These are phyloP conservation scores for Siphonodentalium dalli DNA, from an alignment of 2,888 invertebrate genomes.

Conservation along the genomic window DNA sequence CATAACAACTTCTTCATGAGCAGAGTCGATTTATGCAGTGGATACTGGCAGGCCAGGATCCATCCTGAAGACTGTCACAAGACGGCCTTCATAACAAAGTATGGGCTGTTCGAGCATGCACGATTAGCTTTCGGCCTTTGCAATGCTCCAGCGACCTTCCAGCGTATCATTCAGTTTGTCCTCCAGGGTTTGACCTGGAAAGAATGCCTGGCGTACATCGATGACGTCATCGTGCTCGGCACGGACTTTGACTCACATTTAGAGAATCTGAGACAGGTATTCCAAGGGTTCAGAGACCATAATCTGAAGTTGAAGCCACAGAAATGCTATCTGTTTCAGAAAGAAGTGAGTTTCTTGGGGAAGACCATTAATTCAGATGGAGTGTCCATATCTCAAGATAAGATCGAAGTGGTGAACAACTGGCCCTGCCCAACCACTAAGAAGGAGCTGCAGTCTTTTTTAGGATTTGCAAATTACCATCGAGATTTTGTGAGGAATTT, in stretches of 20 bases:
- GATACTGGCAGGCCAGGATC: too few relatives aligned
- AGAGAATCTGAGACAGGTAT: slow-evolving; percentile 7
- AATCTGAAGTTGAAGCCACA: slow-evolving; percentile 19
- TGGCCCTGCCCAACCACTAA: slow-evolving; percentile 4
- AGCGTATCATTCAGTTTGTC: slow-evolving; percentile 14
- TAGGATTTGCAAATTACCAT: neutral
- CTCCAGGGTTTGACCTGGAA: slow-evolving; percentile 15
- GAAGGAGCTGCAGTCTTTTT: neutral
- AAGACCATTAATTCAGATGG: neutral
- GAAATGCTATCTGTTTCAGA: slow-evolving; percentile 3
- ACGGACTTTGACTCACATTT: slow-evolving; percentile 8
- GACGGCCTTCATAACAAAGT: slow-evolving; percentile 27
- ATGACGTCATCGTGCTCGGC: slow-evolving; percentile 26
- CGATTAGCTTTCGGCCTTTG: slow-evolving; percentile 26
- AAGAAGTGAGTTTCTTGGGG: neutral
- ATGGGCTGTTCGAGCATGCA: slow-evolving; percentile 24
- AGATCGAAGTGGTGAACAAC: neutral
- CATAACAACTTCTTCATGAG: too few relatives aligned
- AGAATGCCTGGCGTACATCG: slow-evolving; percentile 20
- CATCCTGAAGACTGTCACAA: too few relatives aligned
- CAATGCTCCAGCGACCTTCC: slow-evolving; percentile 27
- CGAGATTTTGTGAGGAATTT: neutral
- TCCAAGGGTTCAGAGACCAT: neutral
- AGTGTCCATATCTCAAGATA: neutral
- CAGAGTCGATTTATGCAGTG: too few relatives aligned